phyloP scores from a whole-genome alignment of 2,888 invertebrate species.

The Sicus ferrugineus region DNA sequence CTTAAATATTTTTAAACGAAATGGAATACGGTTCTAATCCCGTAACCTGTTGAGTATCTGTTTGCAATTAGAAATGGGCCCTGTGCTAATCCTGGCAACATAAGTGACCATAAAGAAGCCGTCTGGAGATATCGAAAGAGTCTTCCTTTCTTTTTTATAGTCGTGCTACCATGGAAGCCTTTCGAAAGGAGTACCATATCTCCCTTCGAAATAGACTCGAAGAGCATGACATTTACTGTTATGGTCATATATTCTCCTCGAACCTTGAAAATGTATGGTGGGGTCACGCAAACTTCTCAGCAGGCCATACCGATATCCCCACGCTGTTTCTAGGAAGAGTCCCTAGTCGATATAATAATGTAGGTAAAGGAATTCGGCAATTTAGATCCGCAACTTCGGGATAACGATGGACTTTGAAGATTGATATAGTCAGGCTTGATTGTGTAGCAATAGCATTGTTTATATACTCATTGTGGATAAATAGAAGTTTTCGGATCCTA shows the following conservation, averaged over 20 bases:
- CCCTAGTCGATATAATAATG: conserved; percentile 65
- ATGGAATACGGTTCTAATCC: conserved; percentile 70
- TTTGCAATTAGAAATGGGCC: conserved; percentile 62
- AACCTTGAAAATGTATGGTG: conserved; percentile 31
- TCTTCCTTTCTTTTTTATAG: conserved; percentile 24
- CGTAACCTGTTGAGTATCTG: conserved; percentile 55
- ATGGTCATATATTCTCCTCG: conserved; percentile 25
- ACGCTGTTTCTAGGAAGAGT: conserved; percentile 78
- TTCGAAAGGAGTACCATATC: conserved; percentile 29
- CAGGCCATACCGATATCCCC: conserved; percentile 72
- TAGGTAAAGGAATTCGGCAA: conserved; percentile 30
- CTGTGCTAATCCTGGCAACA: too few species aligned
- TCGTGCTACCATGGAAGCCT: conserved; percentile 32
- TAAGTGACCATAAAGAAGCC: too few species aligned
- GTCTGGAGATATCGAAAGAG: conserved; percentile 24
- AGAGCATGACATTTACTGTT: conserved; percentile 31
- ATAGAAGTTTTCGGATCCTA: too few species aligned
- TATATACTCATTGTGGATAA: too few species aligned
- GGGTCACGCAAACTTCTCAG: conserved; percentile 37
- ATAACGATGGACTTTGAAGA: conserved; percentile 65
- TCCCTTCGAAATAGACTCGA: conserved; percentile 19
- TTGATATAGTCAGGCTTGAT: conserved; percentile 45
- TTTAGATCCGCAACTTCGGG: conserved; percentile 71
- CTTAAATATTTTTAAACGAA: too few species aligned
- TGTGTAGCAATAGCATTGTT: too few species aligned